phyloP scores from a whole-genome alignment of 2,113 vertebrate species.

The Acanthisitta chloris region DNA sequence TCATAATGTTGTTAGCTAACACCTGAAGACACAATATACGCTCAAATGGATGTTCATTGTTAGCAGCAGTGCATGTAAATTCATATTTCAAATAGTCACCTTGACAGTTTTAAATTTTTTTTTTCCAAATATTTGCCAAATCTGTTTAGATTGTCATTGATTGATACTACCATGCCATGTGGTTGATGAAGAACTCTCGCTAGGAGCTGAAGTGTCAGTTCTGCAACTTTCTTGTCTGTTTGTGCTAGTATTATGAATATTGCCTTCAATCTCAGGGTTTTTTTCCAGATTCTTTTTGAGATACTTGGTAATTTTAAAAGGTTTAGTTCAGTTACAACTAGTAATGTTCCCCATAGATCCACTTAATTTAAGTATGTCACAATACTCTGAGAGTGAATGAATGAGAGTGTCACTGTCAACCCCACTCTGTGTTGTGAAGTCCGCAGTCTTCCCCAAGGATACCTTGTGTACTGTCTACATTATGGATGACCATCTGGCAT shows the following conservation, averaged over 20 bases:
- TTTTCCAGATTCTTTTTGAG: neutral
- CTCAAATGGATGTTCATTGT: neutral
- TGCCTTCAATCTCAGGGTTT: neutral
- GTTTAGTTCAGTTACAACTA: neutral
- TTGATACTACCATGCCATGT: neutral
- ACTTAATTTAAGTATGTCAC: neutral
- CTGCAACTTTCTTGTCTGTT: neutral
- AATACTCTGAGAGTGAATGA: neutral
- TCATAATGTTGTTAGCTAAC: neutral
- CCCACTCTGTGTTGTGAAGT: neutral
- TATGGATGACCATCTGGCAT: neutral
- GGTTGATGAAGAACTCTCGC: neutral
- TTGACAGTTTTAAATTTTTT: neutral
- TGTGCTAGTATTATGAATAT: neutral
- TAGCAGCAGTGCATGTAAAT: neutral
- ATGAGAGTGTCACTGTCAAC: neutral
- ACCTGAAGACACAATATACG: neutral
- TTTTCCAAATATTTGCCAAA: neutral
- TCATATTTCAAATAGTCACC: neutral
- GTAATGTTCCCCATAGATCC: neutral
- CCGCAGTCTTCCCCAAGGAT: neutral
- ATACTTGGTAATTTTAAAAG: neutral
- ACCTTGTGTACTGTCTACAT: neutral
- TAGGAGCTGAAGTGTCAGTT: neutral
- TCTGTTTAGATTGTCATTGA: neutral